phyloP scores from a whole-genome alignment of 2,113 vertebrate species.

The Oncorhynchus clarkii region DNA sequence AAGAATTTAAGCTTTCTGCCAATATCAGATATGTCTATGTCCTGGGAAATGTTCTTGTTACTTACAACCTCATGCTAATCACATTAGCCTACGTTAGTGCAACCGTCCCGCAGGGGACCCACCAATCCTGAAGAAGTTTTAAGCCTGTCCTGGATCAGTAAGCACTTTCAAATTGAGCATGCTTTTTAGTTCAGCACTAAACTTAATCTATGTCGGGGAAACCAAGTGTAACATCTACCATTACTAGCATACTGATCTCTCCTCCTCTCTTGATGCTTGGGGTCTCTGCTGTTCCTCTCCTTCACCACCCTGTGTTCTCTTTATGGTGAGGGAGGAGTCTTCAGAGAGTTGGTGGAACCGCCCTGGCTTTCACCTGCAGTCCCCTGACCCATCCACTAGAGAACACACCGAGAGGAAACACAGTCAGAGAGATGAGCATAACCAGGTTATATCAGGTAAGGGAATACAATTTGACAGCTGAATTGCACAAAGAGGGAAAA shows the following conservation, averaged over 20 bases:
- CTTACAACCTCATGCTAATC: too few relatives aligned
- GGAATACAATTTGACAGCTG: not conserved
- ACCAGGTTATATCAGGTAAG: not conserved
- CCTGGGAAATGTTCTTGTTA: too few relatives aligned
- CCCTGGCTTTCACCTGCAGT: slow-evolving; percentile 61
- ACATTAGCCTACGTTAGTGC: too few relatives aligned
- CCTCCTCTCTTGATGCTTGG: not conserved
- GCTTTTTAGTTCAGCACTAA: too few relatives aligned
- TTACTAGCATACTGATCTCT: not conserved
- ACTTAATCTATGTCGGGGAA: too few relatives aligned
- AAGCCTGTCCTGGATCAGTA: too few relatives aligned
- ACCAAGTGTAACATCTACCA: too few relatives aligned
- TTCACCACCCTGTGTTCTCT: not conserved
- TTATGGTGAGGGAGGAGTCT: slow-evolving; percentile 65
- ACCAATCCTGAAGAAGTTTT: too few relatives aligned
- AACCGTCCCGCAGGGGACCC: too few relatives aligned
- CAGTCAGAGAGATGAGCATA: not conserved
- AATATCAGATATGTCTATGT: too few relatives aligned
- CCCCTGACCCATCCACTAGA: slow-evolving; percentile 61
- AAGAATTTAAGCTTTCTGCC: too few relatives aligned
- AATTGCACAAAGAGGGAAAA: not conserved
- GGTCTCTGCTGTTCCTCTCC: not conserved
- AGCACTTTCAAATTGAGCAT: too few relatives aligned
- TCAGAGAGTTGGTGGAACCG: slow-evolving; percentile 70
- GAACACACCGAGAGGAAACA: not conserved